Percentiles rank a stretch among this genome's conserved stretches.
These are phyloP conservation scores for Philopotamus ludificatus DNA, from an alignment of 1,140 invertebrate species.

Conservation along the genomic window DNA sequence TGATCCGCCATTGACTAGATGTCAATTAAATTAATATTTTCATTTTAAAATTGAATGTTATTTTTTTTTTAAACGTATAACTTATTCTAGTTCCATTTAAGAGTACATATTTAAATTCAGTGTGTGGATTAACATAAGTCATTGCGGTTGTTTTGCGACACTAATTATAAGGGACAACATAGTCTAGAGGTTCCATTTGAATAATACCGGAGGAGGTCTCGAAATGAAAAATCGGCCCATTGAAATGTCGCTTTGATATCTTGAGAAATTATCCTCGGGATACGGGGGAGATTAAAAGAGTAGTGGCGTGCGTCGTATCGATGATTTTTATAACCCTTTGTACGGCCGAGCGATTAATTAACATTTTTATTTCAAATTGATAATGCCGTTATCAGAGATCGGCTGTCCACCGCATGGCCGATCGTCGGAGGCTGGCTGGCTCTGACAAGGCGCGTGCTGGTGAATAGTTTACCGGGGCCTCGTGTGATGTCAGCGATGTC, in stretches of 20 bases:
- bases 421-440: too few species aligned
- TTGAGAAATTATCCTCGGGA: constrained; percentile 6
- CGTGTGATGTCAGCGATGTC: constrained; percentile 3
- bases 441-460: not conserved
- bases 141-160: constrained; percentile 1
- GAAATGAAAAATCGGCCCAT: constrained; percentile 23
- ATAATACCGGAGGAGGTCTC: constrained; percentile 14
- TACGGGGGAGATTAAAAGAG: not conserved
- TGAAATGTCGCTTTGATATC: constrained; percentile 15
- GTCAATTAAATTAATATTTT: not conserved
- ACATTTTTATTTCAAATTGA: not conserved
- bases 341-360: not conserved
- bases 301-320: not conserved
- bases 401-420: too few species aligned
- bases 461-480: not conserved
- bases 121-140: constrained; percentile 3
- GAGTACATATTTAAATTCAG: not conserved
- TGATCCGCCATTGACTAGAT: not conserved
- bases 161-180: constrained; percentile 3
- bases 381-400: not conserved
- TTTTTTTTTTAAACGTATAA: not conserved
- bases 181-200: constrained; percentile 11
- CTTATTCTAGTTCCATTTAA: not conserved
- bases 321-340: not conserved
- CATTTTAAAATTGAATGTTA: not conserved